phyloP scores from a whole-genome alignment of 64 coral and sea anemone species.

The Porites lutea region DNA sequence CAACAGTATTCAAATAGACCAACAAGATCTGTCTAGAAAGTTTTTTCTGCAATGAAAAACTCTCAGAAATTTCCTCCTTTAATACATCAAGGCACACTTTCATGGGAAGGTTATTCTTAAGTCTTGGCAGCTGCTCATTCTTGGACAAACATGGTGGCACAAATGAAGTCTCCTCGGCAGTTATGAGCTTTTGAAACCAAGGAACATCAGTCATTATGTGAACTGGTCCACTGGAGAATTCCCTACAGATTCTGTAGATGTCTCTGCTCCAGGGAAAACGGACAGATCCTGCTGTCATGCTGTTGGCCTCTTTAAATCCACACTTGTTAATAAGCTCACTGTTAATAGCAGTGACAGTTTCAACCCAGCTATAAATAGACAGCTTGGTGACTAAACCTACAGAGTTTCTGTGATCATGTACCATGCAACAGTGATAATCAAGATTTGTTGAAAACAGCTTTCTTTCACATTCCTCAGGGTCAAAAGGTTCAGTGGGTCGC shows the following conservation, averaged over 20 bases:
- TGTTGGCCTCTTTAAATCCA: background rate
- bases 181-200: constrained; percentile 36
- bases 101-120: constrained; percentile 35
- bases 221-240: constrained; percentile 56
- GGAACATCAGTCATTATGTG: constrained; percentile 54
- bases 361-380: constrained; percentile 53
- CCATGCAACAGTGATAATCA: constrained; percentile 53
- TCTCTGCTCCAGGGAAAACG: constrained; percentile 49
- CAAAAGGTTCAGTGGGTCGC: constrained; percentile 45
- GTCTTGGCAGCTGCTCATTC: constrained; percentile 15
- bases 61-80: constrained; percentile 48
- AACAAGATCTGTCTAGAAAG: constrained; percentile 44
- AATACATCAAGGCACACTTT: constrained; percentile 36
- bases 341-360: constrained; percentile 50
- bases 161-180: background rate
- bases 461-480: constrained; percentile 43
- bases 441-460: constrained; percentile 5
- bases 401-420: constrained; percentile 43
- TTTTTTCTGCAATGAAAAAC: constrained; percentile 8
- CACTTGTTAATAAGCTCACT: constrained; percentile 41
- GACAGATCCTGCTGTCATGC: background rate
- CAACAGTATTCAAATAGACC: constrained; percentile 33
- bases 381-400: constrained; percentile 38
- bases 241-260: constrained; percentile 35
- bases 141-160: background rate